Evolutionary conservation across 2,797 vertebrate species (phyloP).

Genomic region (Macropodus opercularis): DNA sequence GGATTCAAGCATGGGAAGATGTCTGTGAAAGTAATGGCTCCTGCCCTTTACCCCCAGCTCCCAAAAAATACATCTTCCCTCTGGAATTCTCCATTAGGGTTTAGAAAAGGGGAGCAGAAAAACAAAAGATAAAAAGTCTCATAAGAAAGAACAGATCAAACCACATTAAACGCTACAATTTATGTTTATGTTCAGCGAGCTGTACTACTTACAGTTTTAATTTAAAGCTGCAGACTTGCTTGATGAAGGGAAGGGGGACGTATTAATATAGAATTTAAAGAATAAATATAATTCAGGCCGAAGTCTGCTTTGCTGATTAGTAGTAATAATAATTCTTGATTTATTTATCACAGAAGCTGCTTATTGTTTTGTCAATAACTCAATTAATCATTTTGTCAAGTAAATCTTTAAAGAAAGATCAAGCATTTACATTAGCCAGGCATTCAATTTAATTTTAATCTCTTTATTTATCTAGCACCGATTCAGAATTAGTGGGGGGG

Average conservation of each 20-base stretch:
- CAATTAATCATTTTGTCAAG: background rate
- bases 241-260: no score
- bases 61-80: slow-evolving; percentile 43
- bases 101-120: slow-evolving; percentile 10
- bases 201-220: background rate
- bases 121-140: slow-evolving; percentile 7
- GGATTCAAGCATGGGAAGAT: slow-evolving; percentile 46
- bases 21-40: slow-evolving; percentile 62
- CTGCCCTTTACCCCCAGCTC: slow-evolving; percentile 18
- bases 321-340: background rate
- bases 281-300: no score
- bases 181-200: background rate
- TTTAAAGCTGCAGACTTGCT: no score
- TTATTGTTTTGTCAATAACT: background rate
- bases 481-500: no score
- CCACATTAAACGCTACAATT: background rate
- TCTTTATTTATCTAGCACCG: no score
- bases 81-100: slow-evolving; percentile 20
- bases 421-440: no score
- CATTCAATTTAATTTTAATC: no score
- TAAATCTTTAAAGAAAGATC: no score
- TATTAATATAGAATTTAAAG: no score
- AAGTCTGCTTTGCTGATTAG: background rate
- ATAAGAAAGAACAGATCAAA: background rate
- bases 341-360: background rate